Percentiles rank a stretch among this genome's conserved stretches.
Evolutionary conservation across 2,888 invertebrate species (phyloP).

Genomic region (Miltochrista miniata): DNA sequence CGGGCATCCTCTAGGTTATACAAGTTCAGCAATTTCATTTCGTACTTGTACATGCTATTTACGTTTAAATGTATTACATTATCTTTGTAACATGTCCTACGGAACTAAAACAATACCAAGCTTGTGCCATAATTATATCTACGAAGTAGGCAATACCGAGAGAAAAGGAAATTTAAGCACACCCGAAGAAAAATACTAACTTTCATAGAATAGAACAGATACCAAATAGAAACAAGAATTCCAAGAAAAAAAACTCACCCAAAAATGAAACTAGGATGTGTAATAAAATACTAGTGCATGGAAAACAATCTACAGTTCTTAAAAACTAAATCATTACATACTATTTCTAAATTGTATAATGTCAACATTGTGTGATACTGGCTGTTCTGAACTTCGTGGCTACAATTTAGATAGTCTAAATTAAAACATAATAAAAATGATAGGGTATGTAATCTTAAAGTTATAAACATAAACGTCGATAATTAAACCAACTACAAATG

Average conservation of each 20-base stretch:
- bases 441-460: conserved; percentile 1
- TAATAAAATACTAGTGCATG: conserved; percentile 10
- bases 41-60: too few relatives aligned
- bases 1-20: too few relatives aligned
- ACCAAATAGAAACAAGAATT: neutral
- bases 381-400: neutral
- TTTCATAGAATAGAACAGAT: neutral
- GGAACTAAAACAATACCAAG: too few relatives aligned
- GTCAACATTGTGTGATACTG: neutral
- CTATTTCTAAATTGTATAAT: neutral
- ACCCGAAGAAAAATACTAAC: neutral
- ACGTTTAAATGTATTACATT: too few relatives aligned
- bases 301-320: neutral
- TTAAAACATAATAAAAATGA: neutral
- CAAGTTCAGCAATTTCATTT: too few relatives aligned
- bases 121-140: too few relatives aligned
- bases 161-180: neutral
- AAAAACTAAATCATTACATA: neutral
- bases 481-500: conserved; percentile 11
- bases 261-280: conserved; percentile 1
- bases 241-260: neutral
- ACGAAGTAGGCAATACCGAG: neutral
- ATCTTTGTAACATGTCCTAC: too few relatives aligned
- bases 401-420: conserved; percentile 5
- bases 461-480: conserved; percentile 1